Evolutionary conservation across 2,888 invertebrate genomes (phyloP).

Genomic region (Tenthredo livida): DNA sequence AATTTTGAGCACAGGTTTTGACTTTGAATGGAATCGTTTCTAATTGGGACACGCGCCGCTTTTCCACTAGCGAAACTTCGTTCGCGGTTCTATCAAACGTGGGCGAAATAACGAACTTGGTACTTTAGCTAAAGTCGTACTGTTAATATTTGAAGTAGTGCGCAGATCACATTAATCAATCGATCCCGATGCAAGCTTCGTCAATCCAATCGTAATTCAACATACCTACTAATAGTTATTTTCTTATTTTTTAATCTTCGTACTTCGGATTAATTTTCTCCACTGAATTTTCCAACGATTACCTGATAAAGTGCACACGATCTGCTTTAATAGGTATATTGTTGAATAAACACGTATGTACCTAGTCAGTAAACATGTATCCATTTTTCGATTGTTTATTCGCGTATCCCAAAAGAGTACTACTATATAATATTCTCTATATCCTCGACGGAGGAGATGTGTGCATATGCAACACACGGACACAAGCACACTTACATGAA

Average conservation of each 20-base stretch:
- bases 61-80: neutral
- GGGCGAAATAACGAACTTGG: constrained; percentile 31
- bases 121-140: neutral
- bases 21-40: constrained; percentile 20
- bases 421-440: neutral
- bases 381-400: neutral
- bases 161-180: neutral
- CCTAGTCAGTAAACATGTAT: neutral
- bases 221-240: neutral
- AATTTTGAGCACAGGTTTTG: constrained; percentile 16
- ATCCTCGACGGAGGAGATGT: neutral
- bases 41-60: constrained; percentile 29
- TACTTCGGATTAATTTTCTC: neutral
- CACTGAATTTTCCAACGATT: neutral
- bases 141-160: constrained; percentile 3
- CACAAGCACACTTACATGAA: neutral
- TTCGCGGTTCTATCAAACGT: neutral
- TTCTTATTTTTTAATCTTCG: neutral
- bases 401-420: neutral
- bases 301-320: neutral
- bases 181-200: neutral
- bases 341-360: neutral
- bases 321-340: neutral
- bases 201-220: neutral
- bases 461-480: neutral